Evolutionary conservation across 2,888 invertebrate genomes (phyloP).

Genomic region (Conops quadrifasciatus): DNA sequence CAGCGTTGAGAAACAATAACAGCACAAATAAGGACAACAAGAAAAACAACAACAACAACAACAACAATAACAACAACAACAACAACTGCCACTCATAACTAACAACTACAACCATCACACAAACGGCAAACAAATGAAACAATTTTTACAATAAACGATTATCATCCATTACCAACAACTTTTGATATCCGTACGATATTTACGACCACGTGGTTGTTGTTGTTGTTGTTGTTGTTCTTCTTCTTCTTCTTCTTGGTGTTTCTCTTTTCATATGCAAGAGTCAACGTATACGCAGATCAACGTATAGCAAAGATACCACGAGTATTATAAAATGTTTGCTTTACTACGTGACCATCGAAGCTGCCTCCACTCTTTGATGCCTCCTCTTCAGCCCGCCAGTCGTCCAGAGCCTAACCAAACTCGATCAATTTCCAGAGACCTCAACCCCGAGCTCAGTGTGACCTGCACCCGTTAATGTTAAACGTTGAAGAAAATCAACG

Average conservation of each 20-base stretch:
- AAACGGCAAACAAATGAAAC: constrained; percentile 18
- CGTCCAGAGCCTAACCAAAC: neutral
- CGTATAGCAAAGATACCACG: constrained; percentile 26
- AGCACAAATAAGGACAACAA: constrained; percentile 14
- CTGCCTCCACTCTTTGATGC: neutral
- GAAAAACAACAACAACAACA: constrained; percentile 18
- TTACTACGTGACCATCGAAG: constrained; percentile 62
- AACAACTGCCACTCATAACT: constrained; percentile 30
- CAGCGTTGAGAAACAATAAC: constrained; percentile 14
- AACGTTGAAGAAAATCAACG: neutral
- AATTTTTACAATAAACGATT: constrained; percentile 54
- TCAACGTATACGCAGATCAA: constrained; percentile 19
- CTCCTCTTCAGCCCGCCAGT: neutral
- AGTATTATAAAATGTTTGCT: constrained; percentile 64
- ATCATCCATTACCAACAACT: constrained; percentile 62
- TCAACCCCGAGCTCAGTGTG: neutral
- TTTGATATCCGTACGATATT: constrained; percentile 42
- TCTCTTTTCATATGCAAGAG: neutral
- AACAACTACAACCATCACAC: constrained; percentile 21
- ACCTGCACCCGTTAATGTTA: constrained; percentile 2
- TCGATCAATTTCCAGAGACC: neutral
- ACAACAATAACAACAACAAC: constrained; percentile 8
- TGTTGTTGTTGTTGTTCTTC: neutral
- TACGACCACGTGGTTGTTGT: neutral
- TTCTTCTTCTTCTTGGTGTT: neutral